These are phyloP conservation scores for Eudasyphora cyanicolor DNA, from an alignment of 2,888 invertebrate species.

Conservation along the genomic window DNA sequence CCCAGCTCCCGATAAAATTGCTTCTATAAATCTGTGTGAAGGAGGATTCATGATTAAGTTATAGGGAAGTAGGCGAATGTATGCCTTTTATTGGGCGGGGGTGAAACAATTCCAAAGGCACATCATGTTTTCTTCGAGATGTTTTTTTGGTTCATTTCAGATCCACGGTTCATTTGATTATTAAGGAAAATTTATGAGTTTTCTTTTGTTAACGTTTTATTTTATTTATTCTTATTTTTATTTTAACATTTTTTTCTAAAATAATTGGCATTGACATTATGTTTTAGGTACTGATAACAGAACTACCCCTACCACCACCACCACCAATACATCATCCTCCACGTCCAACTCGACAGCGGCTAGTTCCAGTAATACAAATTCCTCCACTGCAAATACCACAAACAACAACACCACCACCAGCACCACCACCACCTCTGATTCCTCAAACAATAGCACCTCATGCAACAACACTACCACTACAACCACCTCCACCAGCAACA, in stretches of 20 bases:
- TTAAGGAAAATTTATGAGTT: slow-evolving; percentile 38
- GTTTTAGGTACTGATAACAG: slow-evolving; percentile 70
- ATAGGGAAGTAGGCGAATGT: too few species aligned
- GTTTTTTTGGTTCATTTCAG: too few species aligned
- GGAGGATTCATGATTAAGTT: too few species aligned
- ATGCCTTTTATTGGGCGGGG: not conserved
- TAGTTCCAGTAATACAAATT: slow-evolving; percentile 63
- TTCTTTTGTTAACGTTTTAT: slow-evolving; percentile 33
- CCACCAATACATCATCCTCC: slow-evolving; percentile 39
- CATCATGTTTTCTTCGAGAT: not conserved
- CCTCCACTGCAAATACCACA: slow-evolving; percentile 55
- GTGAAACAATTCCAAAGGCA: not conserved
- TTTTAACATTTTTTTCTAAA: slow-evolving; percentile 44
- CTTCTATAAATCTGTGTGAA: too few species aligned
- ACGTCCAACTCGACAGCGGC: slow-evolving; percentile 67
- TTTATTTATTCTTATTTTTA: slow-evolving; percentile 15
- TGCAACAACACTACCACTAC: slow-evolving; percentile 47
- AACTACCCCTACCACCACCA: slow-evolving; percentile 64
- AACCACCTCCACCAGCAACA: slow-evolving; percentile 42
- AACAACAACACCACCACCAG: slow-evolving; percentile 46
- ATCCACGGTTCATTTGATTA: too few species aligned
- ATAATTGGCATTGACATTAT: slow-evolving; percentile 64
- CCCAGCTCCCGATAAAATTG: too few species aligned
- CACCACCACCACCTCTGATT: slow-evolving; percentile 24
- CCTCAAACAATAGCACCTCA: slow-evolving; percentile 50